A percentile compares a stretch with the other conserved stretches of the same genome.
Evolutionary conservation across 2,113 vertebrate species (phyloP).

Genomic region (Micronycteris hirsuta): DNA sequence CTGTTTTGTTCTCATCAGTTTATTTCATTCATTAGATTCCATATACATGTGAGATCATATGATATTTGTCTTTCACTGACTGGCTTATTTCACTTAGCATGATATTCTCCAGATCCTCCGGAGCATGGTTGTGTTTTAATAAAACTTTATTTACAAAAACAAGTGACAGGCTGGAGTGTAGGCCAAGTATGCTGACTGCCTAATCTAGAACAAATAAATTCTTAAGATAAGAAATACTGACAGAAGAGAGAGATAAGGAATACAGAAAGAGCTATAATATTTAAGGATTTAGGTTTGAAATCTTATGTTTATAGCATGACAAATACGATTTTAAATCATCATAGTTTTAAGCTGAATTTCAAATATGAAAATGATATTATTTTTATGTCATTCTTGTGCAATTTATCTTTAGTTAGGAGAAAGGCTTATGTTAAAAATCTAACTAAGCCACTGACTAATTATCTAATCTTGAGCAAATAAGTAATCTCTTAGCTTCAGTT

Average conservation of each 20-base stretch:
- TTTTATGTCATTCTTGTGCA: neutral
- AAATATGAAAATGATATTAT: neutral
- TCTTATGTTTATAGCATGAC: neutral
- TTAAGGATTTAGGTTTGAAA: neutral
- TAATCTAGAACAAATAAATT: neutral
- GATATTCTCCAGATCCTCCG: too few relatives aligned
- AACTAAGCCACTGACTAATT: neutral
- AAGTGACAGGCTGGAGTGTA: neutral
- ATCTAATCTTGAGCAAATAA: neutral
- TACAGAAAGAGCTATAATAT: neutral
- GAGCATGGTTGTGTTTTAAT: neutral
- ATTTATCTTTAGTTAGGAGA: conserved; percentile 5
- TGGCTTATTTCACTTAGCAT: too few relatives aligned
- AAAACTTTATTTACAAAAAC: neutral
- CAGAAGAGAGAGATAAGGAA: neutral
- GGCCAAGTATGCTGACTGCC: neutral
- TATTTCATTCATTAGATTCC: too few relatives aligned
- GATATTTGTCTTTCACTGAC: too few relatives aligned
- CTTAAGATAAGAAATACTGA: neutral
- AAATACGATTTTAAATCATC: neutral
- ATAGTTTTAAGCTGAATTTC: conserved; percentile 6
- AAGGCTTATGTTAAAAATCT: neutral
- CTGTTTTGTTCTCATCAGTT: too few relatives aligned
- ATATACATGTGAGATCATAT: too few relatives aligned
- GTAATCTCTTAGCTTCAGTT: neutral